These are phyloP conservation scores for Miniopterus natalensis DNA, from an alignment of 2,113 vertebrate genomes.

Conservation along the genomic window DNA sequence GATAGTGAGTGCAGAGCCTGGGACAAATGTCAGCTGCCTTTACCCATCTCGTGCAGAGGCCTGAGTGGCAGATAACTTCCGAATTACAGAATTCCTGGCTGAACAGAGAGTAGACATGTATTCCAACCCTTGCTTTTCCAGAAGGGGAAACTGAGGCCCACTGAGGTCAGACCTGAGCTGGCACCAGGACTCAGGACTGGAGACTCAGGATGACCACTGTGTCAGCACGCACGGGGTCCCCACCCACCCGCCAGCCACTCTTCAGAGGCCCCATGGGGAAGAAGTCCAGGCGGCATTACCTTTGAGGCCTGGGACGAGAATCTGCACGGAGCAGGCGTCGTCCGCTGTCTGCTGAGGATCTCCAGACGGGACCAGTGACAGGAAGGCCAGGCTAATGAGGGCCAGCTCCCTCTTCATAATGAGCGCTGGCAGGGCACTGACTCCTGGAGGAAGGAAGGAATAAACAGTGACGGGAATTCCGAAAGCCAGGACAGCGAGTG, in stretches of 20 bases:
- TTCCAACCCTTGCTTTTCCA: not conserved
- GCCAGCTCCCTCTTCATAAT: constrained; percentile 91
- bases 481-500: not conserved
- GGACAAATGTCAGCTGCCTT: accelerated
- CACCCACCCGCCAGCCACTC: accelerated
- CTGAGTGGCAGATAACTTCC: accelerated
- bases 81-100: not conserved
- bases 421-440: constrained; percentile 84
- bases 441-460: constrained; percentile 87
- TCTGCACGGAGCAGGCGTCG: constrained; percentile 96
- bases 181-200: not conserved
- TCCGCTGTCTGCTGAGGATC: constrained; percentile 92
- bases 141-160: not conserved
- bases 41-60: accelerated
- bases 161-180: accelerated
- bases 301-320: constrained; percentile 98
- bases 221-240: not conserved
- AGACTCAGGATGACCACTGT: accelerated
- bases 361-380: constrained; percentile 88
- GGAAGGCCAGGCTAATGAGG: constrained; percentile 90
- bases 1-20: accelerated
- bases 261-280: not conserved
- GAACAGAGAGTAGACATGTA: accelerated
- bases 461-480: constrained; percentile 84
- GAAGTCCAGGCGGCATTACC: constrained; percentile 86